These are phyloP conservation scores for Bolinopsis microptera DNA, from an alignment of 37 sponge, comb jelly and placozoan genomes.

Conservation along the genomic window DNA sequence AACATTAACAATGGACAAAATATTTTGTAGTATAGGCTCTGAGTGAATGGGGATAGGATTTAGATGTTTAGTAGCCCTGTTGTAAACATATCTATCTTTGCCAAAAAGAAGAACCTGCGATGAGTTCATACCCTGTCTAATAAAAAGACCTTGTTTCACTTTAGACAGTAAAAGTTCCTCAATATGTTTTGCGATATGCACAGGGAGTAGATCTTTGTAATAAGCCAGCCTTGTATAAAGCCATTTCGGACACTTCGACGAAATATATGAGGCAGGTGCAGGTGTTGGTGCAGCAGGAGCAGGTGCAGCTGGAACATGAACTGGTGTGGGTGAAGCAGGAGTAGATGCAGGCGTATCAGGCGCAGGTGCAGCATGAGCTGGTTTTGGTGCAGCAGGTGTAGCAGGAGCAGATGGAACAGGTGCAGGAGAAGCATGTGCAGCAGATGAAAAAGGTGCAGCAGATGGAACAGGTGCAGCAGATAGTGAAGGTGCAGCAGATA, in stretches of 20 bases:
- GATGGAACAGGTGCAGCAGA: no score
- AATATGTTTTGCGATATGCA: neutral
- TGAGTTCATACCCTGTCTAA: neutral
- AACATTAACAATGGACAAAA: neutral
- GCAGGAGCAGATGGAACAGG: no score
- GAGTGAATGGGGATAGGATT: neutral
- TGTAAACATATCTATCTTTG: constrained; percentile 12
- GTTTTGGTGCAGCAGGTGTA: no score
- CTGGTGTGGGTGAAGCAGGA: neutral
- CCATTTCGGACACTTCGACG: neutral
- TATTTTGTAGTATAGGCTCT: neutral
- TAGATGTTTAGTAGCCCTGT: neutral
- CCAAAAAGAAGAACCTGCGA: neutral
- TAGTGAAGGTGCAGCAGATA: neutral
- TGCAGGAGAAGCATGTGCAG: no score
- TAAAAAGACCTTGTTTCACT: neutral
- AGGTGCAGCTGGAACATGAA: neutral
- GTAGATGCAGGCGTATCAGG: no score
- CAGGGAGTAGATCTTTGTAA: neutral
- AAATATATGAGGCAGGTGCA: neutral
- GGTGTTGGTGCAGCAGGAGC: neutral
- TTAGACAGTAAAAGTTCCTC: neutral
- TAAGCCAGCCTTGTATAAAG: neutral
- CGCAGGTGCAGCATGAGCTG: neutral
- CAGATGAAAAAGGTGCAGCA: no score